Conservation (phyloP, 2,888 invertebrate genomes). For the Serripes groenlandicus region DNA sequence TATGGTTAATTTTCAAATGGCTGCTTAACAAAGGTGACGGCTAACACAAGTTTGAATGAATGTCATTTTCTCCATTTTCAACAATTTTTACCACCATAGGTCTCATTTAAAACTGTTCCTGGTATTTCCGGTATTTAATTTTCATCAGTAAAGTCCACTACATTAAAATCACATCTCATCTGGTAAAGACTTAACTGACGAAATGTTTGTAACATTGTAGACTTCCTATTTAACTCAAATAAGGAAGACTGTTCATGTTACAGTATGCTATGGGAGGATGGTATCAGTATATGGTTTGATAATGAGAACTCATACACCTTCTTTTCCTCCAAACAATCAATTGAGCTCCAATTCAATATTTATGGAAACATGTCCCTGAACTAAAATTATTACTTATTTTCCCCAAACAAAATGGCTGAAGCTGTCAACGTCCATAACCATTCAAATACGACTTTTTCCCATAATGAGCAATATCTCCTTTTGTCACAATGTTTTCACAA, state of each 20-base stretch:
- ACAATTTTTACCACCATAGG: background rate
- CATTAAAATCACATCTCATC: too few species aligned
- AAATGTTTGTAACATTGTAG: conserved; percentile 13
- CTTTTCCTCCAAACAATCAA: background rate
- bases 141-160: too few species aligned
- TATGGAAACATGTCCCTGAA: too few species aligned
- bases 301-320: conserved; percentile 1
- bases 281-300: conserved; percentile 8
- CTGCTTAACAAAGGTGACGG: too few species aligned
- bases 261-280: conserved; percentile 3
- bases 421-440: background rate
- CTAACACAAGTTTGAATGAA: too few species aligned
- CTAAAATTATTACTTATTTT: too few species aligned
- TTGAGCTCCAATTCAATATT: too few species aligned
- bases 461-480: background rate
- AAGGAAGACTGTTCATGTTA: conserved; percentile 15
- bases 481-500: conserved; percentile 2
- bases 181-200: too few species aligned
- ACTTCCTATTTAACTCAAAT: conserved; percentile 8
- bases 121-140: too few species aligned
- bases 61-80: background rate
- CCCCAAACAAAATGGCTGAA: background rate
- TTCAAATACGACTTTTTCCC: too few species aligned
- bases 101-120: background rate
- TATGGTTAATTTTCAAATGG: too few species aligned